These are phyloP conservation scores for Abramis brama DNA, from an alignment of 2,113 vertebrate genomes.

Conservation along the genomic window DNA sequence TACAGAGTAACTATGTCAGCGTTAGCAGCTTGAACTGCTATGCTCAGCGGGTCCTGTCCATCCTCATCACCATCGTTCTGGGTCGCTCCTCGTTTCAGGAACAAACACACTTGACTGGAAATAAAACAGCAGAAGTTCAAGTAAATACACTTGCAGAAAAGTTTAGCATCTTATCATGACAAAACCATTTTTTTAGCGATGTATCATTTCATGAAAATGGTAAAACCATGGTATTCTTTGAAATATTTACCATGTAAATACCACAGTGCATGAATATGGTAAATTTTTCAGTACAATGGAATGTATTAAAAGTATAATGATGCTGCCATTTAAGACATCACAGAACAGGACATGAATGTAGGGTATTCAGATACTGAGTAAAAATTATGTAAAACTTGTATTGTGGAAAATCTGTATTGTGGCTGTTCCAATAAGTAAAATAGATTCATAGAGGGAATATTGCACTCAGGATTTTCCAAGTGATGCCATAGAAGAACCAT, in stretches of 20 bases:
- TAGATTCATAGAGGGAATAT: no score
- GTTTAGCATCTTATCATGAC: not conserved
- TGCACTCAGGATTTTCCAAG: no score
- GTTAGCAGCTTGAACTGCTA: constrained; percentile 92
- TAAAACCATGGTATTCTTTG: not conserved
- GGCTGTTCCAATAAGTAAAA: no score
- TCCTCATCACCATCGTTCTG: constrained; percentile 87
- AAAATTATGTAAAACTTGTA: no score
- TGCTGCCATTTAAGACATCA: no score
- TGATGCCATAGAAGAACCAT: no score
- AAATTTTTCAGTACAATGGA: not conserved
- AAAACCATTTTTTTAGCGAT: not conserved
- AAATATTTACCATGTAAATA: not conserved
- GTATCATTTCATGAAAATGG: not conserved
- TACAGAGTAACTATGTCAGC: constrained; percentile 97
- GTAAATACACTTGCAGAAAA: not conserved
- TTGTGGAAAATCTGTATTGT: no score
- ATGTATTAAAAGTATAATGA: not conserved
- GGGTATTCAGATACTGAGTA: no score
- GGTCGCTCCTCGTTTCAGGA: constrained; percentile 92
- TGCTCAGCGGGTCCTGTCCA: constrained; percentile 91
- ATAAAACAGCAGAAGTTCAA: not conserved
- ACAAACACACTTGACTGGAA: constrained; percentile 94
- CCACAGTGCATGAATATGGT: not conserved
- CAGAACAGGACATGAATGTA: no score